phyloP scores from a whole-genome alignment of 2,797 vertebrate species.

The Trachops cirrhosus region DNA sequence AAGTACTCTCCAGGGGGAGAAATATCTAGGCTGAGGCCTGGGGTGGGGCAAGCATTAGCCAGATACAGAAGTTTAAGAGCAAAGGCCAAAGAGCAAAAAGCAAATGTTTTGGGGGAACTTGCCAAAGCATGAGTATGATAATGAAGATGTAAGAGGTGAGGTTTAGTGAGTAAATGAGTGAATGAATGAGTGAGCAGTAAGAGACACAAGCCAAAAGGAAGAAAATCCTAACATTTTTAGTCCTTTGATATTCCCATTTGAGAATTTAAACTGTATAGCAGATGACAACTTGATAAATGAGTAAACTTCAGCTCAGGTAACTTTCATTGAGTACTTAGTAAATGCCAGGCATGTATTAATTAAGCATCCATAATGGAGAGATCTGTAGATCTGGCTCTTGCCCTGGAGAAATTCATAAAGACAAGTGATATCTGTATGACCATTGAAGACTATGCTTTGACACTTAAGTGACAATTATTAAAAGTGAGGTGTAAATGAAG shows the following conservation, averaged over 20 bases:
- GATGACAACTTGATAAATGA: not conserved
- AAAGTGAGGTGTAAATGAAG: not conserved
- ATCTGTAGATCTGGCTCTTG: not conserved
- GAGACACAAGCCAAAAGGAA: not conserved
- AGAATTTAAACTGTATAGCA: not conserved
- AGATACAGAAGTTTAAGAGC: not conserved
- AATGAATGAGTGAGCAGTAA: not conserved
- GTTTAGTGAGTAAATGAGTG: not conserved
- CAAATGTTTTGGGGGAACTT: not conserved
- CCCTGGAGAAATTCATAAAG: not conserved
- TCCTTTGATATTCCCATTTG: not conserved
- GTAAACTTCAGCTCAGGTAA: not conserved
- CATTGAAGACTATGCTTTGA: not conserved
- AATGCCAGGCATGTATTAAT: not conserved
- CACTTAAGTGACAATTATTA: not conserved
- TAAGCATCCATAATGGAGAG: too few species aligned
- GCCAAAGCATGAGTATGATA: not conserved
- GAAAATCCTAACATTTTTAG: not conserved
- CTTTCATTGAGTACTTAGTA: not conserved
- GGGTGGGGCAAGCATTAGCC: not conserved
- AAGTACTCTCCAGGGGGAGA: not conserved
- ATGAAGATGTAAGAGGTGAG: not conserved
- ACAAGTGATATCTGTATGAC: not conserved
- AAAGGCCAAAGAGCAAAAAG: not conserved
- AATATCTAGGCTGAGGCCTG: not conserved